These are phyloP conservation scores for Suillia variegata DNA, from an alignment of 2,888 invertebrate genomes.

Conservation along the genomic window DNA sequence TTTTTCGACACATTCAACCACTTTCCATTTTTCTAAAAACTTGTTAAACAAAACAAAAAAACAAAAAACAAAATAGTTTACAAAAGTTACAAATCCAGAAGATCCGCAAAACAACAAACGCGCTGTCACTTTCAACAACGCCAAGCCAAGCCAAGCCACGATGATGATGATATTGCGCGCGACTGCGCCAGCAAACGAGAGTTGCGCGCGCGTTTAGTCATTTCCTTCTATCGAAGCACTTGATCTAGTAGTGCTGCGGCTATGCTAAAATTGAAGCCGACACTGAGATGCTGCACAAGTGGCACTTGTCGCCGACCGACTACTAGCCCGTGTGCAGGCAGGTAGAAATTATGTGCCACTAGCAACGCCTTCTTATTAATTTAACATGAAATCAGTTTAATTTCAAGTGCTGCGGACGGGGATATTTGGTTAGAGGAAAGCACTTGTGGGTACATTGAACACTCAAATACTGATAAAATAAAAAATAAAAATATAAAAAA, in stretches of 20 bases:
- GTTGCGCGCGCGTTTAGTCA: slow-evolving; percentile 5
- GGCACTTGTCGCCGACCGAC: background rate
- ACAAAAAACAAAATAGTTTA: slow-evolving; percentile 4
- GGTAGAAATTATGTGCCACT: slow-evolving; percentile 11
- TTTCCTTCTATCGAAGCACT: slow-evolving; percentile 17
- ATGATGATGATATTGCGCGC: background rate
- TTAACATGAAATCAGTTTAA: slow-evolving; percentile 14
- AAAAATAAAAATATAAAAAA: background rate
- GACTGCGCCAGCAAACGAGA: background rate
- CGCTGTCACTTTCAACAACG: slow-evolving; percentile 7
- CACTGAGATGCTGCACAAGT: background rate
- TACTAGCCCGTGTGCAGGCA: background rate
- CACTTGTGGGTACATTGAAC: no score
- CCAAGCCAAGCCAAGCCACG: background rate
- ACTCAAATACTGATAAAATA: background rate
- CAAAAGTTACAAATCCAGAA: slow-evolving; percentile 22
- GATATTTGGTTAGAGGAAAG: background rate
- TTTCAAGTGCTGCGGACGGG: slow-evolving; percentile 1
- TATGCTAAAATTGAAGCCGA: background rate
- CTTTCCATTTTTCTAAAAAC: slow-evolving; percentile 41
- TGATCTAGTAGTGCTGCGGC: slow-evolving; percentile 4
- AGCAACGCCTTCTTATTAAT: slow-evolving; percentile 18
- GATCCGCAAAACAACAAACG: slow-evolving; percentile 22
- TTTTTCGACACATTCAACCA: slow-evolving; percentile 23
- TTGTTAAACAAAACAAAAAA: slow-evolving; percentile 9